Evolutionary conservation across 2,888 invertebrate species (phyloP), one percentile per base, ranked within the genome.

Genomic region (Platypus cylindrus): DNA sequence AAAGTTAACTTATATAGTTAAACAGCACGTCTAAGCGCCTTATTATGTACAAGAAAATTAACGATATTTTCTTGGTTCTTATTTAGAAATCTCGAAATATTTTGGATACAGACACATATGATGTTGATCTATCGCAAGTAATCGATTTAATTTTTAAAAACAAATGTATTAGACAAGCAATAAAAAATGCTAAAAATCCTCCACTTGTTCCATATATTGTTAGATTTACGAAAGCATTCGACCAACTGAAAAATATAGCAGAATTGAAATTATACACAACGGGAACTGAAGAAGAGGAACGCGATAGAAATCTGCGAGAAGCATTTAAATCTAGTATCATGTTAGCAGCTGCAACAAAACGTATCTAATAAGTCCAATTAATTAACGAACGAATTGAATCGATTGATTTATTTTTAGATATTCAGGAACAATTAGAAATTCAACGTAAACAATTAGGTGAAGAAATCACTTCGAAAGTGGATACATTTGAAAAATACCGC

Each of bases 391-490:
- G 9, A 22, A 8, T 8, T 9, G 9, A 22, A 5, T 11, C 11
- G 7, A 7, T 11, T 7, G 8, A 17, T 40, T 22, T n/a, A n/a
- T n/a, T n/a, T n/a, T n/a, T 27, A 52, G 53, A 50, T 37, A 37
- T 54, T 13, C 44, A 50, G 30, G 43, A 51, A 13, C 45, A 49
- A 32, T 27, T 54, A 12, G 35, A 47, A 9, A 47, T 44, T 23
- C 53, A 54, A 40, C 37, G 49, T 9, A 41, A 48, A 27, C 52
- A 54, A 34, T 34, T 54, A 7, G 47, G 47, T 3, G 44, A 43
- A 9, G 50, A 54, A 36, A 37, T 53, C 7, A 43, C 45, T 9
- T 40, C 48, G 22, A 54, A 54, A 41, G 37, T 49, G 3, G 37
- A 38, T 5, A 40, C 47, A 11, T 40, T 53, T 9, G 41, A 46